Conservation (phyloP, 2,797 vertebrate genomes). For the Sciurus carolinensis region DNA sequence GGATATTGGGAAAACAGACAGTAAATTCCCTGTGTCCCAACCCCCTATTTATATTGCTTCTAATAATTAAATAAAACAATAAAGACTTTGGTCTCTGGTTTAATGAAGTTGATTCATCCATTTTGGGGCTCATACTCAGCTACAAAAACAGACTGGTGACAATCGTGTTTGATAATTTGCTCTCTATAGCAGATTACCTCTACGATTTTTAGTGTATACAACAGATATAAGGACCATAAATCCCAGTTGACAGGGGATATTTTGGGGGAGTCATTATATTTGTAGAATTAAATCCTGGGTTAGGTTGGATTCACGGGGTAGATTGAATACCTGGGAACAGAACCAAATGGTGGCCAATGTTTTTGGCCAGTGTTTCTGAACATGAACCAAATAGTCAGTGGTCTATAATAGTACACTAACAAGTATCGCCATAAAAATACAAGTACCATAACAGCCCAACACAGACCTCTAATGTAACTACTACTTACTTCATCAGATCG, state of each 20-base stretch:
- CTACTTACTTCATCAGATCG: background rate
- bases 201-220: background rate
- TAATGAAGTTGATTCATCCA: background rate
- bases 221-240: background rate
- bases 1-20: background rate
- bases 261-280: background rate
- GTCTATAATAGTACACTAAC: background rate
- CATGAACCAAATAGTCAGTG: background rate
- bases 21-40: background rate
- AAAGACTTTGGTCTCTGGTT: background rate
- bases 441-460: background rate
- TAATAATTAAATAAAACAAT: background rate
- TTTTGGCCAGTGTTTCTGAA: background rate
- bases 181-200: background rate
- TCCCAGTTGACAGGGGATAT: background rate
- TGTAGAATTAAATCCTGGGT: background rate
- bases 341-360: background rate
- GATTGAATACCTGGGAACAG: background rate
- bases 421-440: constrained; percentile 8
- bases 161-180: background rate
- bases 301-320: background rate
- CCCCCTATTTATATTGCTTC: background rate
- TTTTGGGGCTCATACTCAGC: background rate
- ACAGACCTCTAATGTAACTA: background rate
- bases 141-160: background rate